phyloP scores from a whole-genome alignment of 2,113 vertebrate genomes.

The Strix aluco region DNA sequence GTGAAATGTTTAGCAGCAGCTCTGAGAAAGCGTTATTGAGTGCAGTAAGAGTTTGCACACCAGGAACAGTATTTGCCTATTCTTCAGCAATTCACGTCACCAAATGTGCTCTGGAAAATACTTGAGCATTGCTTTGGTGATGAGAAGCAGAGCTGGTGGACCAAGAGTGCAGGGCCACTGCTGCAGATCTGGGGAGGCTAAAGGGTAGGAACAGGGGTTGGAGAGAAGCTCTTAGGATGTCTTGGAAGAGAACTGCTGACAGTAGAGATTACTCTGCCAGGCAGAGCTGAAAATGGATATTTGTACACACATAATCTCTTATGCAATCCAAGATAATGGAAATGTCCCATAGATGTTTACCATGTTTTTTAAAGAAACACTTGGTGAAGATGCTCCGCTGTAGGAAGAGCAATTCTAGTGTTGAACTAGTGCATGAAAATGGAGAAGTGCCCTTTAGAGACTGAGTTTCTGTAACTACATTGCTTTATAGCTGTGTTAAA shows the following conservation, averaged over 20 bases:
- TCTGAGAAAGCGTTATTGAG: neutral
- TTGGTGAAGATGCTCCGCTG: neutral
- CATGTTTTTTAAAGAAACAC: neutral
- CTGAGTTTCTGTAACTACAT: neutral
- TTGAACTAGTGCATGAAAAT: neutral
- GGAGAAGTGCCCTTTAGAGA: neutral
- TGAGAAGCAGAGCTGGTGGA: neutral
- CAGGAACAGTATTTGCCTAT: neutral
- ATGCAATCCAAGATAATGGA: neutral
- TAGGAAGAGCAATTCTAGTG: neutral
- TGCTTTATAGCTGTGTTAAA: neutral
- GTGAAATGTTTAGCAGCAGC: neutral
- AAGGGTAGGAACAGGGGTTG: neutral
- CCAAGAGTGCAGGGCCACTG: neutral
- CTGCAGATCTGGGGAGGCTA: neutral
- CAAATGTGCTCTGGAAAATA: neutral
- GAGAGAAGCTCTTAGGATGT: neutral
- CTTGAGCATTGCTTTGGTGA: neutral
- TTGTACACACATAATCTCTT: neutral
- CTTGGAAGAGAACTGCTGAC: neutral
- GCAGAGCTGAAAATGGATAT: neutral
- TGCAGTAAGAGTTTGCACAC: neutral
- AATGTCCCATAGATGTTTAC: neutral
- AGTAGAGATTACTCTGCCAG: neutral
- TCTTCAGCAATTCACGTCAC: neutral